Evolutionary conservation across 1,140 invertebrate species (phyloP), one percentile per base, ranked within the genome.

Genomic region (Drosophila nannoptera): DNA sequence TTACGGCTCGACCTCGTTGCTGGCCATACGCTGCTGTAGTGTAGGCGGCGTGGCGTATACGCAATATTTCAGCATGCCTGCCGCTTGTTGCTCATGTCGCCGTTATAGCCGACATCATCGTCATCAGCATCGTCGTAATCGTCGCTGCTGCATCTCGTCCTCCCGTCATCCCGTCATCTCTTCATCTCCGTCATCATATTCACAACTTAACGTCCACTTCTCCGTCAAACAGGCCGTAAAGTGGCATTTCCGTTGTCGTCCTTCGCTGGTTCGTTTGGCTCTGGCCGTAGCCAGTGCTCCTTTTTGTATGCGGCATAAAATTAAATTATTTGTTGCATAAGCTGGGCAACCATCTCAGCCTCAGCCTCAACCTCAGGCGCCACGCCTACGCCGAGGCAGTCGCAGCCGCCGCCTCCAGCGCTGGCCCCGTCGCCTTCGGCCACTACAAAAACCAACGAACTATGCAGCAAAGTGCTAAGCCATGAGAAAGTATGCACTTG

Each of bases 271-370:
- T 75, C 62, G 69, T 43, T 52, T 45, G 48, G 38, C 42, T 65
- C 36, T 32, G 67, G 32, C 46, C 49, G 31, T 38, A 35, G 60
- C 65, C 50, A 48, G 59, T 76, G 77, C 54, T 65, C 62, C 80
- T 75, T 83, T 83, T 76, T 84, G 75, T 83, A 78, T 83, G 73
- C 80, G 72, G 81, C 80, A 86, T 84, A 77, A 84, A 84, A 84
- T 84, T 84, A 84, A 84, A 84, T 84, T 84, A 84, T 84, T 84
- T 84, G 81, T 84, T 80, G 80, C 80, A 84, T 86, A 84, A 84
- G 80, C 80, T 63, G 54, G 53, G 11, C 55, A 60, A 53, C 56
- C 48, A 31, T 8, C 48, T 31, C 62, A 12, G 63, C 12, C 11
- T 32, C 52, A 31, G 1, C 35, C 6, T 9, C 35, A 29, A 5